Base-by-base conservation (phyloP, 2,113 vertebrate species). In the Microtus richardsoni region DNA sequence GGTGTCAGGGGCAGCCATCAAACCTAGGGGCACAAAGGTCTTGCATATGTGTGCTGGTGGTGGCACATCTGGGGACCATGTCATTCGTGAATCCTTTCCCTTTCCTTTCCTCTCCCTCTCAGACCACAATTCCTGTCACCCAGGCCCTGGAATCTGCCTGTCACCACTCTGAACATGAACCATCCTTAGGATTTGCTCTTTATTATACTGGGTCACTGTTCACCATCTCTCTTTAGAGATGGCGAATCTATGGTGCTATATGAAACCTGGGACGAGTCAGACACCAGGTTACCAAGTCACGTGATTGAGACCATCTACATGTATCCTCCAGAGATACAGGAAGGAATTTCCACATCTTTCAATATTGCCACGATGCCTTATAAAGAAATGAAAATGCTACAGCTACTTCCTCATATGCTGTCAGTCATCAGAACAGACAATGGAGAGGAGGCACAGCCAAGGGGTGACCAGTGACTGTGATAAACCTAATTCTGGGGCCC, bases 1-100 rank as follows among this genome's bases (percentile, higher is more conserved):
- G n/a, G 3, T 17, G 4, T 22, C 5, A 30, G 21, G 13, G 24
- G 28, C 41, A 9, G 49, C 36, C 62, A 41, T 16, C 52, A 30
- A 95, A 73, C n/a, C 39, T 2, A 66, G 30, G 39, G 66, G 54
- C 52, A 17, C 36, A 41, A 7, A 68, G 28, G 9, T 28, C 36
- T 71, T 1, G 6, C 22, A 0, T 8, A 12, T 26, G 19, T 16
- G 7, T 21, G 3, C 2, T 3, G 3, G 39, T 11, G 39, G 7
- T 33, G 33, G 19, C 12, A 2, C 7, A 30, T 68, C 24, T 5
- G 28, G 54, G 60, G 26, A 60, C 9, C 22, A 39, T 2, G 3
- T 1, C 19, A 19, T 47, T 73, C 24, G 9, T 3, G 1, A 21
- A n/a, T 44, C n/a, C 21, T 22, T 75, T 91, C 7, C 26, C 3